A percentile compares a stretch with the other conserved stretches of the same genome.
These are phyloP conservation scores for Drosophila murphyi DNA, from an alignment of 1,140 invertebrate species.

Conservation along the genomic window DNA sequence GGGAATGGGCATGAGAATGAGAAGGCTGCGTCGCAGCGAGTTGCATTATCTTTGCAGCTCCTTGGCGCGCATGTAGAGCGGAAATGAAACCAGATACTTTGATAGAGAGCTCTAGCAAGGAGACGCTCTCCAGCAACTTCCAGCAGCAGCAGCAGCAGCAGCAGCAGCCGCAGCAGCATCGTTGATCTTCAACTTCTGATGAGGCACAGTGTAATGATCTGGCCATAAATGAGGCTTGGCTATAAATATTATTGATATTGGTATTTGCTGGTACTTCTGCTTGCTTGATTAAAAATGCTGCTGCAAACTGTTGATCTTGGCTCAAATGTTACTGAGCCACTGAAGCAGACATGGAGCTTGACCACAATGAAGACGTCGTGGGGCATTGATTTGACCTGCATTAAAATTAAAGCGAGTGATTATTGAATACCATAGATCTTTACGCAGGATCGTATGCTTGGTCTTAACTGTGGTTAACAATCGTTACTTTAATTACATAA, in stretches of 20 bases:
- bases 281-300: slow-evolving; percentile 39
- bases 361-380: not conserved
- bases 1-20: slow-evolving; percentile 1
- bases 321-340: slow-evolving; percentile 33
- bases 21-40: slow-evolving; percentile 19
- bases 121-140: slow-evolving; percentile 12
- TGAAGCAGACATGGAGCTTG: slow-evolving; percentile 41
- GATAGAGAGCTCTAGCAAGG: slow-evolving; percentile 46
- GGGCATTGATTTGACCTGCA: slow-evolving; percentile 10
- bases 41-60: slow-evolving; percentile 72
- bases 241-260: slow-evolving; percentile 47
- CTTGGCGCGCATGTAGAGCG: slow-evolving; percentile 63
- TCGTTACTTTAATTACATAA: too few species aligned
- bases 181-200: slow-evolving; percentile 43
- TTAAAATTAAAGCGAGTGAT: not conserved
- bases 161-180: slow-evolving; percentile 20
- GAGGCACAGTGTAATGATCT: slow-evolving; percentile 44
- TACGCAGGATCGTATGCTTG: not conserved
- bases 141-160: slow-evolving; percentile 18
- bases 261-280: slow-evolving; percentile 31
- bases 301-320: slow-evolving; percentile 37
- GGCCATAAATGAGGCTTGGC: slow-evolving; percentile 39
- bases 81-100: slow-evolving; percentile 84
- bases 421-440: not conserved
- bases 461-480: not conserved